Evolutionary conservation across 2,113 vertebrate genomes (phyloP).

Genomic region (Budorcas taxicolor): DNA sequence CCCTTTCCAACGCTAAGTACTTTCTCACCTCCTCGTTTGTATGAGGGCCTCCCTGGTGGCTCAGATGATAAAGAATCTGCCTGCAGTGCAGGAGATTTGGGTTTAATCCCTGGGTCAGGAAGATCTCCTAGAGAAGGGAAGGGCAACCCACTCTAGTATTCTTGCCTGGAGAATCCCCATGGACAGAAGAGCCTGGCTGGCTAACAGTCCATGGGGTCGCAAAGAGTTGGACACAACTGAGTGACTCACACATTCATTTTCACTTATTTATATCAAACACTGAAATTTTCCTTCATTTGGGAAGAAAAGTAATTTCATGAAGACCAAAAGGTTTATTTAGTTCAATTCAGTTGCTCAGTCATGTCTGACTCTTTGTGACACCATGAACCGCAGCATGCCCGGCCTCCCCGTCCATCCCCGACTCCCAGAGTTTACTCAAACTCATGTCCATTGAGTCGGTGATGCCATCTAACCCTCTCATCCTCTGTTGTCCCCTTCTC

Average conservation of each 20-base stretch:
- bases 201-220: background rate
- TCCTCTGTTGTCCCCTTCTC: background rate
- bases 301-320: background rate
- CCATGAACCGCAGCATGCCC: background rate
- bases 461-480: background rate
- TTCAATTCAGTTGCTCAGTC: background rate
- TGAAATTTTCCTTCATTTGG: background rate
- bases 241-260: background rate
- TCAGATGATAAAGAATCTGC: background rate
- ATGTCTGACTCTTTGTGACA: background rate
- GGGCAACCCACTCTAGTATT: background rate
- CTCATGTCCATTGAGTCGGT: background rate
- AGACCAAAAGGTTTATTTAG: background rate
- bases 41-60: background rate
- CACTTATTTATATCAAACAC: background rate
- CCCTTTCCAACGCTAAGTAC: background rate
- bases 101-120: background rate
- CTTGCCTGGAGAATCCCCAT: background rate
- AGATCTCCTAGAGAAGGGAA: background rate
- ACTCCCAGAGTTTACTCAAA: background rate
- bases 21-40: background rate
- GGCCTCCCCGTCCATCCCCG: background rate
- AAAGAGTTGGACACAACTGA: background rate
- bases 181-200: background rate
- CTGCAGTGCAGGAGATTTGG: background rate